Conservation (phyloP, 2,888 invertebrate genomes). For the Amiota minor region DNA sequence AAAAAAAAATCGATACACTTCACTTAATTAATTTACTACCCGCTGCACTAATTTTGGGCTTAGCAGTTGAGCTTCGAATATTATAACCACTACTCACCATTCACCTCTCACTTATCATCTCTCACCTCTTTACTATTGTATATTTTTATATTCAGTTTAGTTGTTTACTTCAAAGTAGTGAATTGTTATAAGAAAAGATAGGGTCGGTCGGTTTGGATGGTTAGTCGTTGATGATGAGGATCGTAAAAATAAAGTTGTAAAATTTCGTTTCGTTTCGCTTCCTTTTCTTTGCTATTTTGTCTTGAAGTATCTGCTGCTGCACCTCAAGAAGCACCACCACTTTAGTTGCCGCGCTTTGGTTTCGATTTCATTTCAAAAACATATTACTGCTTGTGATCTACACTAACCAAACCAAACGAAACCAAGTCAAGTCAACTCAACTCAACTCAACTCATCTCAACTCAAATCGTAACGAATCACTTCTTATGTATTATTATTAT, state of each 20-base stretch:
- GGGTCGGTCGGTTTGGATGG: background rate
- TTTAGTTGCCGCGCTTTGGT: background rate
- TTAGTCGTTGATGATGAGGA: slow-evolving; percentile 31
- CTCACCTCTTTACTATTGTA: too few relatives aligned
- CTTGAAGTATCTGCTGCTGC: slow-evolving; percentile 42
- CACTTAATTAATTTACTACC: slow-evolving; percentile 68
- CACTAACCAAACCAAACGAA: background rate
- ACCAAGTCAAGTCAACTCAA: too few relatives aligned
- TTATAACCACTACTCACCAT: background rate
- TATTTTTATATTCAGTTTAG: too few relatives aligned
- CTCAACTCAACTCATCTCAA: background rate
- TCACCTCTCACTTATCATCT: background rate
- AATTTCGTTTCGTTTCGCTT: slow-evolving; percentile 22
- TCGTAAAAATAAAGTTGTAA: slow-evolving; percentile 67
- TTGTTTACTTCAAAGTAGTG: background rate
- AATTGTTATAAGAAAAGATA: background rate
- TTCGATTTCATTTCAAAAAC: slow-evolving; percentile 1
- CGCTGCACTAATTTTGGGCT: slow-evolving; percentile 51
- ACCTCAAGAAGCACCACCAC: slow-evolving; percentile 30
- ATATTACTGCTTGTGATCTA: background rate
- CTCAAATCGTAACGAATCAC: too few relatives aligned
- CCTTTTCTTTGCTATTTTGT: slow-evolving; percentile 36
- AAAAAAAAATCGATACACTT: slow-evolving; percentile 59
- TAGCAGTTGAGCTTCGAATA: background rate
- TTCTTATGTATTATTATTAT: too few relatives aligned